These are phyloP conservation scores for Tinamus major DNA, from an alignment of 2,797 vertebrate genomes.

Conservation along the genomic window DNA sequence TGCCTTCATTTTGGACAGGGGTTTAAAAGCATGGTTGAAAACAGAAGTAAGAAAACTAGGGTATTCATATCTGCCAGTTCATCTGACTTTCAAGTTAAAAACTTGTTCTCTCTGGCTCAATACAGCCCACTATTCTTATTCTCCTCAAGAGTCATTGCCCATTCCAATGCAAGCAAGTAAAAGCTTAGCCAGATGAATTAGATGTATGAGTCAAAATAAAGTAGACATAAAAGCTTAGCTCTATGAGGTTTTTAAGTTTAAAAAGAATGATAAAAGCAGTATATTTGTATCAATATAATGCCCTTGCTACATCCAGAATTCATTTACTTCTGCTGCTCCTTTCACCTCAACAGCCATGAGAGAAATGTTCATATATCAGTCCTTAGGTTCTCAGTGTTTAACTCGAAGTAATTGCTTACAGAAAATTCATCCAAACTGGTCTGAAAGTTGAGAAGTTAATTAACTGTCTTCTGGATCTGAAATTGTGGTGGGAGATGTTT, in stretches of 20 bases:
- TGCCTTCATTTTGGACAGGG: not conserved
- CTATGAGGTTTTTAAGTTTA: not conserved
- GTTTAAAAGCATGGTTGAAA: not conserved
- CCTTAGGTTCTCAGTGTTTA: not conserved
- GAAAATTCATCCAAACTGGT: not conserved
- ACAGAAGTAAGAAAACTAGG: not conserved
- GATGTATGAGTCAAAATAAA: not conserved
- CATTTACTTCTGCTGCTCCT: not conserved
- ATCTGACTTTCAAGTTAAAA: not conserved
- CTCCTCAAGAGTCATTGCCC: not conserved
- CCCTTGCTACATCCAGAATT: not conserved
- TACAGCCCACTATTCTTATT: not conserved
- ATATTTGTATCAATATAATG: accelerated
- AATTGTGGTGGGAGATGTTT: slow-evolving; percentile 47
- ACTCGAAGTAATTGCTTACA: not conserved
- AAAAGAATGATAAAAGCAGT: not conserved
- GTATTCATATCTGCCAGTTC: not conserved
- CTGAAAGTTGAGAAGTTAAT: slow-evolving; percentile 41
- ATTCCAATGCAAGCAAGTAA: not conserved
- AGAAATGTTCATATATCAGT: not conserved
- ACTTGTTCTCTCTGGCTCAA: not conserved
- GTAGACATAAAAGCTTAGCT: not conserved
- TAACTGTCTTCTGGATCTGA: slow-evolving; percentile 38
- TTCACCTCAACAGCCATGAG: not conserved
- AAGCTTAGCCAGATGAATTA: not conserved